A percentile compares a stretch with the other conserved stretches of the same genome.
phyloP scores from a whole-genome alignment of 2,797 vertebrate genomes.

The Xiphorhynchus erythropygius region DNA sequence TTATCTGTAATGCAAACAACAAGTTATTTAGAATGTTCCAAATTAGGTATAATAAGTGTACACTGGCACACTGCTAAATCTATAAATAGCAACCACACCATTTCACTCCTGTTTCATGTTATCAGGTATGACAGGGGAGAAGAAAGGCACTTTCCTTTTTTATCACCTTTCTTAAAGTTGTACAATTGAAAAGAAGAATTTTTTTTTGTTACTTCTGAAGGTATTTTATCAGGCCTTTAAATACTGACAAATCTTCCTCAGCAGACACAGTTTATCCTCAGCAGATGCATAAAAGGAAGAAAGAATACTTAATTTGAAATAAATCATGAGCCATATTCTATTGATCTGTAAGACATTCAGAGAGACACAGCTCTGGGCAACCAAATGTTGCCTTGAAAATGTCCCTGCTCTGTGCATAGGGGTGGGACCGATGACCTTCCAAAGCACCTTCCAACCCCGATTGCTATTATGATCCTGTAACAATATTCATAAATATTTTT shows the following conservation, averaged over 20 bases:
- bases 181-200: not conserved
- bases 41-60: constrained; percentile 4
- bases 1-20: constrained; percentile 42
- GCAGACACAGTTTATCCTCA: not conserved
- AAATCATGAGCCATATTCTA: not conserved
- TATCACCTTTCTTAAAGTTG: not conserved
- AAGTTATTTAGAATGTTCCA: constrained; percentile 25
- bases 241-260: not conserved
- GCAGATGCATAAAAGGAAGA: not conserved
- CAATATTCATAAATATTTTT: not conserved
- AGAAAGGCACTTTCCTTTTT: not conserved
- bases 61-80: not conserved
- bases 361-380: not conserved
- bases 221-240: not conserved
- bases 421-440: not conserved
- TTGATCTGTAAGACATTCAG: not conserved
- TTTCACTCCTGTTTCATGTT: not conserved
- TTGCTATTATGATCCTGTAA: not conserved
- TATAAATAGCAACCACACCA: constrained; percentile 8
- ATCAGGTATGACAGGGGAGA: not conserved
- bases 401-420: not conserved
- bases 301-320: not conserved
- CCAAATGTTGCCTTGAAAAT: not conserved
- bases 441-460: not conserved
- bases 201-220: not conserved